phyloP scores from a whole-genome alignment of 2,113 vertebrate species.

The Pygoscelis antarcticus region DNA sequence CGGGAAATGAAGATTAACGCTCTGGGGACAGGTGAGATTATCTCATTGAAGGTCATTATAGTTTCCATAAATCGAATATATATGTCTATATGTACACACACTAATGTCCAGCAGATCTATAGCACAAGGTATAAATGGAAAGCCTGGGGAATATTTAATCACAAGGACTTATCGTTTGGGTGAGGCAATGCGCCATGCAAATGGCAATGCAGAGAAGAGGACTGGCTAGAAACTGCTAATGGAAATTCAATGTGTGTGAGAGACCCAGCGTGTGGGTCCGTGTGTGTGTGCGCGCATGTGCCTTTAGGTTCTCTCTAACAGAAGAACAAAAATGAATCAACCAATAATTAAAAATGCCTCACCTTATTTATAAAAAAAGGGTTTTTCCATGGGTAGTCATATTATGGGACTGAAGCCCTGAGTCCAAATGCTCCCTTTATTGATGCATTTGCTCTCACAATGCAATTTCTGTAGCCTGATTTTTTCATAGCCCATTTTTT shows the following conservation, averaged over 20 bases:
- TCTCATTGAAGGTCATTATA: neutral
- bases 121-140: neutral
- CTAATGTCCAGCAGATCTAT: neutral
- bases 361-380: neutral
- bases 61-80: neutral
- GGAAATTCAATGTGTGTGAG: neutral
- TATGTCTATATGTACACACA: neutral
- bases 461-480: neutral
- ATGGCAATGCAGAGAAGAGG: neutral
- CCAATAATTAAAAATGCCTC: neutral
- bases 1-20: slow-evolving; percentile 37
- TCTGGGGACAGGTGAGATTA: slow-evolving; percentile 4
- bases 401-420: neutral
- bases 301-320: neutral
- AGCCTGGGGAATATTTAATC: slow-evolving; percentile 1
- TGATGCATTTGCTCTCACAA: neutral
- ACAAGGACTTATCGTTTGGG: neutral
- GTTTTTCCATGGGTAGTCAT: neutral
- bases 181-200: neutral
- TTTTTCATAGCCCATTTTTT: neutral
- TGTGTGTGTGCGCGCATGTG: too few species aligned
- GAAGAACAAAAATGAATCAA: neutral
- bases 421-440: neutral
- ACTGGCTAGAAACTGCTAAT: neutral
- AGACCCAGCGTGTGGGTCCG: neutral